Percentiles rank a stretch among this genome's conserved stretches.
Conservation (phyloP, 2,113 vertebrate genomes). For the Myotis yumanensis region DNA sequence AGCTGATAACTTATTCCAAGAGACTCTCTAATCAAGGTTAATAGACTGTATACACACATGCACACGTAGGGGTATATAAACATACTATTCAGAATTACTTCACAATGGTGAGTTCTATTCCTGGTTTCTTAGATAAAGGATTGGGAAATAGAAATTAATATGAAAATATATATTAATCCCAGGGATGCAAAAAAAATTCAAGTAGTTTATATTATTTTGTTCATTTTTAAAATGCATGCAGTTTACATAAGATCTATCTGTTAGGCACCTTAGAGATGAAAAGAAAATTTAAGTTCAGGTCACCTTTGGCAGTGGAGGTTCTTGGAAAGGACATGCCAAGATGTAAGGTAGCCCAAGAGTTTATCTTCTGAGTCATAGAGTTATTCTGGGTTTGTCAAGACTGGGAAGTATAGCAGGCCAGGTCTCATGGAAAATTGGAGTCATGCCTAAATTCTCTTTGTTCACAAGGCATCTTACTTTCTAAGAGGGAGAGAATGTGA, state of each 20-base stretch:
- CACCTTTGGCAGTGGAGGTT: background rate
- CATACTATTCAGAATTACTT: slow-evolving; percentile 32
- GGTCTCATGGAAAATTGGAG: slow-evolving; percentile 45
- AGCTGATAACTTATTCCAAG: background rate
- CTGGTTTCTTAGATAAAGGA: slow-evolving; percentile 10
- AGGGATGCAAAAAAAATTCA: background rate
- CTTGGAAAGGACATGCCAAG: background rate
- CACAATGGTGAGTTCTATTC: slow-evolving; percentile 33
- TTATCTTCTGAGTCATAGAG: slow-evolving; percentile 44
- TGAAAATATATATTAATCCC: slow-evolving; percentile 1
- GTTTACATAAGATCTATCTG: background rate
- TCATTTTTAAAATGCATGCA: background rate
- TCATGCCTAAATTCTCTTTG: slow-evolving; percentile 32
- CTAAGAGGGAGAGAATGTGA: background rate
- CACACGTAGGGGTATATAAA: background rate
- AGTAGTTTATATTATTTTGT: slow-evolving; percentile 42
- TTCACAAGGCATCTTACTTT: background rate
- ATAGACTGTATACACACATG: background rate
- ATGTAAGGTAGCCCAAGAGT: background rate
- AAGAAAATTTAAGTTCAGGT: background rate
- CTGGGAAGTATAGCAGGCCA: background rate
- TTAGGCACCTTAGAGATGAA: slow-evolving; percentile 4
- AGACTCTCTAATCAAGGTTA: background rate
- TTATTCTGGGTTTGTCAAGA: slow-evolving; percentile 24
- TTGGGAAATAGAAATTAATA: background rate